Percentiles rank a stretch among this genome's conserved stretches.
These are phyloP conservation scores for Calyptomena viridis DNA, from an alignment of 2,113 vertebrate genomes.

Conservation along the genomic window DNA sequence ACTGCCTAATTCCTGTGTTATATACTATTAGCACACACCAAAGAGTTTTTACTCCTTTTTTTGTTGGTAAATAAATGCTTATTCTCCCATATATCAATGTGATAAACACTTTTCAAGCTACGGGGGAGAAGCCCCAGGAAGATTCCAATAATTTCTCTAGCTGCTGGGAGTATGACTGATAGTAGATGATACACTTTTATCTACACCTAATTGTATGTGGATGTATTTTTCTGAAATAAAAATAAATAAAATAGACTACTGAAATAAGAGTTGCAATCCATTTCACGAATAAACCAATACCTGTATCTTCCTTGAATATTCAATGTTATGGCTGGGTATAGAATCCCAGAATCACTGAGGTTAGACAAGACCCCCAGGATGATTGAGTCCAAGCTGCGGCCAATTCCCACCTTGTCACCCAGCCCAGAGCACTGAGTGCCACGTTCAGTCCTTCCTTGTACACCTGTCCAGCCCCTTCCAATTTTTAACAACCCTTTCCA, in stretches of 20 bases:
- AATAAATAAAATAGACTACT: not conserved
- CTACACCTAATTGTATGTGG: not conserved
- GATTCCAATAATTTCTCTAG: not conserved
- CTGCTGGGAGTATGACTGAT: not conserved
- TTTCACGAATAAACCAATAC: not conserved
- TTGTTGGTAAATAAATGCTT: not conserved
- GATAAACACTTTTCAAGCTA: not conserved
- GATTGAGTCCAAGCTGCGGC: not conserved
- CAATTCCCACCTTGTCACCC: not conserved
- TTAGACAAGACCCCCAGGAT: not conserved
- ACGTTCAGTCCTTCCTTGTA: not conserved
- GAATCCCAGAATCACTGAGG: not conserved
- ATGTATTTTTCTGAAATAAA: not conserved
- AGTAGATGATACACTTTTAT: not conserved
- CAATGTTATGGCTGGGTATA: not conserved
- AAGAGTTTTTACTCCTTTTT: not conserved
- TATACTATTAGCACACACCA: not conserved
- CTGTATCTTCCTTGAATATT: not conserved
- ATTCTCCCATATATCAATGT: not conserved
- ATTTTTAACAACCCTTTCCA: not conserved
- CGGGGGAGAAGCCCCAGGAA: not conserved
- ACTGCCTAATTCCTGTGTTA: not conserved
- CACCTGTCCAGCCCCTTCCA: not conserved
- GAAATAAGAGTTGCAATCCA: not conserved
- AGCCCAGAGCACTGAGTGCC: not conserved